A percentile compares a stretch with the other conserved stretches of the same genome.
Evolutionary conservation across 2,113 vertebrate genomes (phyloP).

Genomic region (Larimichthys polyactis): DNA sequence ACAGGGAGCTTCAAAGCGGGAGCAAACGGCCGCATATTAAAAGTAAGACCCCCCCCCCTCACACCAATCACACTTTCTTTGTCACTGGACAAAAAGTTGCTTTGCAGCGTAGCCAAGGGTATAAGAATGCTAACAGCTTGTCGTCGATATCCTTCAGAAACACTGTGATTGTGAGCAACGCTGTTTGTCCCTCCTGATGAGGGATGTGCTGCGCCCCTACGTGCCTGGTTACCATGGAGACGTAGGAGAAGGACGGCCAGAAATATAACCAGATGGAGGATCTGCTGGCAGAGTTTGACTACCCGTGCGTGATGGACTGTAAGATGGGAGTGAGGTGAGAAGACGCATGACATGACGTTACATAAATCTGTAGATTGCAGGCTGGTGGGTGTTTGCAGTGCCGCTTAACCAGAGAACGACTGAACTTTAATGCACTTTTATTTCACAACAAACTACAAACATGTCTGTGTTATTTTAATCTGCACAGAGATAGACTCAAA

Average conservation of each 20-base stretch:
- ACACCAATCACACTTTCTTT: neutral
- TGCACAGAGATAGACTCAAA: neutral
- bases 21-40: constrained; percentile 94
- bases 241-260: constrained; percentile 95
- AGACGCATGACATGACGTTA: neutral
- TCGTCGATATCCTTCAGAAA: constrained; percentile 78
- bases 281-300: constrained; percentile 95
- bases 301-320: constrained; percentile 98
- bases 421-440: neutral
- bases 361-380: neutral
- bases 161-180: constrained; percentile 98
- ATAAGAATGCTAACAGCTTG: neutral
- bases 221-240: constrained; percentile 97
- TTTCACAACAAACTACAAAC: neutral
- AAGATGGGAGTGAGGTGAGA: constrained; percentile 95
- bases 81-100: accelerated
- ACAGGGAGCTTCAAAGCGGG: constrained; percentile 97
- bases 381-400: neutral
- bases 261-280: constrained; percentile 99
- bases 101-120: neutral
- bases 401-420: neutral
- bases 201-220: constrained; percentile 90
- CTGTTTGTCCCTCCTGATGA: constrained; percentile 94
- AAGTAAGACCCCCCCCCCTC: constrained; percentile 72
- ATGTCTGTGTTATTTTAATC: neutral